Percentiles rank a stretch among this genome's conserved stretches.
Evolutionary conservation across 2,888 invertebrate species (phyloP).

Genomic region (Seladonia tumulorum): DNA sequence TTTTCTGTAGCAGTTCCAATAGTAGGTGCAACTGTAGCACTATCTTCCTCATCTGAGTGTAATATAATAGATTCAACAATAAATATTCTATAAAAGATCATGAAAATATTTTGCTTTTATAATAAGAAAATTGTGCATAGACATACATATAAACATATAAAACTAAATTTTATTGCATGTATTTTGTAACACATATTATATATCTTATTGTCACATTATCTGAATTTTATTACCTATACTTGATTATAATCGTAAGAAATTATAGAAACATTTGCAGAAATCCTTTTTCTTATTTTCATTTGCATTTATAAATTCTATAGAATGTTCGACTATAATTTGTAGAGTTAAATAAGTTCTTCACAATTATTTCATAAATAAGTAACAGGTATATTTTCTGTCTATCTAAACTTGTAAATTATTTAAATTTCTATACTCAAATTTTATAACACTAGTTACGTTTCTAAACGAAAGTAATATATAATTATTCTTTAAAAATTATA

Average conservation of each 20-base stretch:
- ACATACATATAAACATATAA: neutral
- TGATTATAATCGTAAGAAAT: neutral
- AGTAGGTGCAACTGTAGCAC: slow-evolving; percentile 78
- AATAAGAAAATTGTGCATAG: neutral
- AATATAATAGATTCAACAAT: slow-evolving; percentile 32
- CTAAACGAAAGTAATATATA: neutral
- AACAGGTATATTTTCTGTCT: neutral
- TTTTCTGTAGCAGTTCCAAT: slow-evolving; percentile 72
- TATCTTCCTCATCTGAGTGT: slow-evolving; percentile 80
- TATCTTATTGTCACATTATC: neutral
- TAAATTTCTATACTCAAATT: neutral
- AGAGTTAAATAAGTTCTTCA: neutral
- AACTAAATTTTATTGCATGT: neutral
- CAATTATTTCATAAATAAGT: neutral
- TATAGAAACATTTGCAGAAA: neutral
- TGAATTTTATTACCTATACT: neutral
- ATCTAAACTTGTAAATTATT: neutral
- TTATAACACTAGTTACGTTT: neutral
- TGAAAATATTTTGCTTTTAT: neutral
- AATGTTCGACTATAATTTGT: neutral
- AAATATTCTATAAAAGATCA: neutral
- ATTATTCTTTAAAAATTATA: neutral
- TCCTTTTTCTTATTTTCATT: neutral
- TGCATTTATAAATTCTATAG: neutral
- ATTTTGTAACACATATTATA: neutral